Conservation (phyloP, 1,140 invertebrate genomes). For the Chrysomallon squamiferum region DNA sequence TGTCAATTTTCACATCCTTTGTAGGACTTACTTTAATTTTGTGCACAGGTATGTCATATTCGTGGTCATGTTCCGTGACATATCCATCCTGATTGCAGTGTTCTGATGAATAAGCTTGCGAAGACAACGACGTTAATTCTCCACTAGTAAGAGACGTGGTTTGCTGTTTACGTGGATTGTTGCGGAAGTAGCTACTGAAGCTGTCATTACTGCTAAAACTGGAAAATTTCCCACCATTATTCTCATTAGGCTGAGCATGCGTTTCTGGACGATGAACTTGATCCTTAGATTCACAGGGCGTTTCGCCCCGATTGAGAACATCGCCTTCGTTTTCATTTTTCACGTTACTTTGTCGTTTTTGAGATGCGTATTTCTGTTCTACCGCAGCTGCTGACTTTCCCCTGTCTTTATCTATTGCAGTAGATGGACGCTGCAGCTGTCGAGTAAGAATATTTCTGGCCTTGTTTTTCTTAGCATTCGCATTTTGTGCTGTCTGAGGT, state of each 20-base stretch:
- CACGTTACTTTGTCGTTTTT: neutral
- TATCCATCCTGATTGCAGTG: slow-evolving; percentile 20
- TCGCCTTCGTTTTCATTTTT: neutral
- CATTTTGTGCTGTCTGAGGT: no score
- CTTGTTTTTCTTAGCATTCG: no score
- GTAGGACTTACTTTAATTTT: slow-evolving; percentile 17
- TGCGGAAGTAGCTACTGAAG: slow-evolving; percentile 29
- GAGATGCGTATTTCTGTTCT: slow-evolving; percentile 3
- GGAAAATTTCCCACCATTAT: slow-evolving; percentile 19
- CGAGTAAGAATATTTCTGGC: no score
- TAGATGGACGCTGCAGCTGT: no score
- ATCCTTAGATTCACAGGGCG: slow-evolving; percentile 1
- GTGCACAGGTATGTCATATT: slow-evolving; percentile 24
- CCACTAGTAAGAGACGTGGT: slow-evolving; percentile 46
- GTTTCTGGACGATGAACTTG: neutral
- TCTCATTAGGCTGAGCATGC: neutral
- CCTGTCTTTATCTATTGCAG: neutral
- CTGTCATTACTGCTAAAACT: slow-evolving; percentile 50
- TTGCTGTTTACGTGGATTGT: slow-evolving; percentile 8
- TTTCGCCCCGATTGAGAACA: neutral
- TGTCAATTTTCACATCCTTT: slow-evolving; percentile 37
- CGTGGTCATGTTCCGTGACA: slow-evolving; percentile 26
- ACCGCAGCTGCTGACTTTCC: neutral
- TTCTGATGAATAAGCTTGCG: slow-evolving; percentile 31
- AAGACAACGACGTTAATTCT: slow-evolving; percentile 48